These are phyloP conservation scores for Pseudanteris insignis DNA, from an alignment of 2,888 invertebrate genomes.

Conservation along the genomic window DNA sequence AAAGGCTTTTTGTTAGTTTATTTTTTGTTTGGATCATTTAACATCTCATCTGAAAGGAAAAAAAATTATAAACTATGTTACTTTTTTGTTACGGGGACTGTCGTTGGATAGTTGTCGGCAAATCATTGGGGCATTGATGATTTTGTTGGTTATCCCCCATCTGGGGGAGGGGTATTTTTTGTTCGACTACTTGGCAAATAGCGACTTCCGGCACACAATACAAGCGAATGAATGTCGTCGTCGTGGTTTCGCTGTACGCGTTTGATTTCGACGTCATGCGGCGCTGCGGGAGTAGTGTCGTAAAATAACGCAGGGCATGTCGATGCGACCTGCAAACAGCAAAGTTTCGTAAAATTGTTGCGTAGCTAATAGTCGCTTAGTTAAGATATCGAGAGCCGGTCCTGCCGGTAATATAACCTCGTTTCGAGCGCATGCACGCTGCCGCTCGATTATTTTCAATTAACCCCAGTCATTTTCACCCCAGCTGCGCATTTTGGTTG, in stretches of 20 bases:
- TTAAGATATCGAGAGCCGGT: slow-evolving; percentile 10
- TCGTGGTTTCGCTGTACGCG: slow-evolving; percentile 10
- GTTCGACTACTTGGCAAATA: slow-evolving; percentile 26
- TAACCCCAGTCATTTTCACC: slow-evolving; percentile 6
- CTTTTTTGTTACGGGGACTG: too few relatives aligned
- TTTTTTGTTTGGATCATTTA: too few relatives aligned
- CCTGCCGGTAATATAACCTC: slow-evolving; percentile 18
- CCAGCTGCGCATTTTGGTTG: background rate
- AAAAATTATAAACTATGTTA: too few relatives aligned
- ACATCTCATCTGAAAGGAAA: too few relatives aligned
- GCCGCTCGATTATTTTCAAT: slow-evolving; percentile 13
- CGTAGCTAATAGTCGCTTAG: slow-evolving; percentile 1
- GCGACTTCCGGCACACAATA: slow-evolving; percentile 31
- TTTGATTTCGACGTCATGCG: background rate
- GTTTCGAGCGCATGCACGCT: slow-evolving; percentile 17
- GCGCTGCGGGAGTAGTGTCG: too few relatives aligned
- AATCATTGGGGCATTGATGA: background rate
- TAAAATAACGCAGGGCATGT: slow-evolving; percentile 28
- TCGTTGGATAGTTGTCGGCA: too few relatives aligned
- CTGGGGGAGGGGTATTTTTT: slow-evolving; percentile 1
- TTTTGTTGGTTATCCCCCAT: slow-evolving; percentile 10
- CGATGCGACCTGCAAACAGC: slow-evolving; percentile 8
- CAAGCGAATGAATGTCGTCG: slow-evolving; percentile 6
- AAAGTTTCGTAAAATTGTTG: slow-evolving; percentile 10
- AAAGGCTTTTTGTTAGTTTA: too few relatives aligned